Evolutionary conservation across 2,888 invertebrate species (phyloP).

Genomic region (Spicauda simplicius): DNA sequence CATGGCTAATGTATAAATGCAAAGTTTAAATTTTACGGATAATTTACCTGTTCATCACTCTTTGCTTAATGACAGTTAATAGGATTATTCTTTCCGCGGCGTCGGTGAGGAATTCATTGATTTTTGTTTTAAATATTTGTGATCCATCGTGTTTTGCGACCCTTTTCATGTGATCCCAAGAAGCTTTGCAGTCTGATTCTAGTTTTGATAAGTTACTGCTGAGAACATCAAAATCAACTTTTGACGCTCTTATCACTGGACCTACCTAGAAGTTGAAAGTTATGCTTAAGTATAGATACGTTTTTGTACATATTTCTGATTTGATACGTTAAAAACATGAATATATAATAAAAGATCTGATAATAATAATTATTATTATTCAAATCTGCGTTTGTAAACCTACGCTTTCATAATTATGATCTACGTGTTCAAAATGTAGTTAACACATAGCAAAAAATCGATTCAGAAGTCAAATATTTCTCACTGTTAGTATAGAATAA

Average conservation of each 20-base stretch:
- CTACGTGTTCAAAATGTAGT: neutral
- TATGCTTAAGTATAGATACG: too few species aligned
- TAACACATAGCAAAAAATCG: too few species aligned
- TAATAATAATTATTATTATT: too few species aligned
- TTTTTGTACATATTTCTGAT: too few species aligned
- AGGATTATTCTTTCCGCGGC: constrained; percentile 99
- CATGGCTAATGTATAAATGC: neutral
- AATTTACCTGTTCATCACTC: constrained; percentile 93
- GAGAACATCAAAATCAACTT: constrained; percentile 98
- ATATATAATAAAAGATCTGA: too few species aligned
- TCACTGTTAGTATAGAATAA: neutral
- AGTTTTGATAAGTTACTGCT: constrained; percentile 93
- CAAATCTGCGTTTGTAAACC: too few species aligned
- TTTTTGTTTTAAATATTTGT: constrained; percentile 93
- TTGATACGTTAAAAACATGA: too few species aligned
- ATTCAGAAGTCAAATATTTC: too few species aligned
- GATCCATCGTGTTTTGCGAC: constrained; percentile 97
- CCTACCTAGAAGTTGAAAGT: constrained; percentile 86
- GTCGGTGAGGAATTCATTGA: constrained; percentile 98
- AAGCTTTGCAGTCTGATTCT: constrained; percentile 98
- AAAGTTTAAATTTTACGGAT: neutral
- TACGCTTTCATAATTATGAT: too few species aligned
- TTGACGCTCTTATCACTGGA: constrained; percentile 94
- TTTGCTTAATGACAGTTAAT: constrained; percentile 94
- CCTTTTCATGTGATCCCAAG: constrained; percentile 97